Percentiles rank a stretch among this genome's conserved stretches.
Conservation (phyloP, 2,888 invertebrate genomes). For the Crematogaster levior region DNA sequence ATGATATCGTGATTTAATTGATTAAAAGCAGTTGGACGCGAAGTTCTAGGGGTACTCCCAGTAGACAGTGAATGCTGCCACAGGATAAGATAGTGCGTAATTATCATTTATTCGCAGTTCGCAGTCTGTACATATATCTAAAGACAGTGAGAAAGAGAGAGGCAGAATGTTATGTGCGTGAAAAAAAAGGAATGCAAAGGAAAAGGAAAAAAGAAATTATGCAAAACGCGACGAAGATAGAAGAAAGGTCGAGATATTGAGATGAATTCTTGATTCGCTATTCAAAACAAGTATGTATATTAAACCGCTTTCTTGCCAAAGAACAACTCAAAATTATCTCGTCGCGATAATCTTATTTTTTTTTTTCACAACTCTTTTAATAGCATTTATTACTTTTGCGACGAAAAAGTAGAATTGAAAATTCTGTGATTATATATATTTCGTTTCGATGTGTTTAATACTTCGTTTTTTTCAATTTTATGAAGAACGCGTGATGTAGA, state of each 20-base stretch:
- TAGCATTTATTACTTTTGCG: background rate
- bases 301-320: conserved; percentile 15
- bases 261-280: conserved; percentile 20
- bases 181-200: conserved; percentile 25
- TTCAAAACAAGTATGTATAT: background rate
- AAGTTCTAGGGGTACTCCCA: conserved; percentile 37
- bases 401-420: background rate
- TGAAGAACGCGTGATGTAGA: background rate
- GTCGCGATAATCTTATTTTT: background rate
- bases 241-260: conserved; percentile 29
- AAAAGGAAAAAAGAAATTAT: background rate
- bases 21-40: background rate
- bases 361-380: too few relatives aligned
- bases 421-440: too few relatives aligned
- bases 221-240: background rate
- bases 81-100: conserved; percentile 68
- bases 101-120: conserved; percentile 73
- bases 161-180: conserved; percentile 30
- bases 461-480: conserved; percentile 3
- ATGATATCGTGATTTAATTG: conserved; percentile 18
- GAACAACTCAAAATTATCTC: background rate
- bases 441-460: background rate
- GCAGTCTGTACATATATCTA: conserved; percentile 71
- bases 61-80: conserved; percentile 61
- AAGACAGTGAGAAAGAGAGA: conserved; percentile 33